A percentile compares a stretch with the other conserved stretches of the same genome.
Conservation (phyloP, 2,888 invertebrate species). For the Drosophila subquinaria region DNA sequence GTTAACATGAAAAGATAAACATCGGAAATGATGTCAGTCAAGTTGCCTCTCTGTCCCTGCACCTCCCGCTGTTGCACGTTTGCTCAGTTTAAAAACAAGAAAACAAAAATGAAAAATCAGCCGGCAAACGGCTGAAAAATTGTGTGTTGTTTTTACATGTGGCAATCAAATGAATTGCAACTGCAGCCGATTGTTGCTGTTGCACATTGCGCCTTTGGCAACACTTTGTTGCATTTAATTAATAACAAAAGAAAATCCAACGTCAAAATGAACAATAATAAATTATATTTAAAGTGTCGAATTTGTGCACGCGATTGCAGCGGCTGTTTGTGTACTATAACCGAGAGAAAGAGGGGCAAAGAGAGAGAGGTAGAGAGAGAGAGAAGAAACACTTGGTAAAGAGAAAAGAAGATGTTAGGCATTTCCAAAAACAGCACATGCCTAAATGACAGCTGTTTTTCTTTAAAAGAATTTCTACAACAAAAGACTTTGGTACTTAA, state of each 20-base stretch:
- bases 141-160: slow-evolving; percentile 50
- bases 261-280: slow-evolving; percentile 9
- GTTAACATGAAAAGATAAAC: slow-evolving; percentile 81
- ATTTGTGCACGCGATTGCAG: slow-evolving; percentile 57
- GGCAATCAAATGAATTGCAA: slow-evolving; percentile 65
- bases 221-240: slow-evolving; percentile 33
- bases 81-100: slow-evolving; percentile 16
- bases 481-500: neutral
- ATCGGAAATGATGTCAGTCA: slow-evolving; percentile 82
- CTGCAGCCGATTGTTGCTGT: slow-evolving; percentile 33
- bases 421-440: neutral
- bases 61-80: slow-evolving; percentile 11
- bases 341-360: neutral
- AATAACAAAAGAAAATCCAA: slow-evolving; percentile 39
- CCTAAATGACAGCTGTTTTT: slow-evolving; percentile 12
- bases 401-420: slow-evolving; percentile 5
- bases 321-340: neutral
- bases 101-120: slow-evolving; percentile 50
- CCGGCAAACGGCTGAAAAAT: slow-evolving; percentile 49
- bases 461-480: neutral
- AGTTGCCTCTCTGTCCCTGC: slow-evolving; percentile 33
- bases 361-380: slow-evolving; percentile 5
- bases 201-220: slow-evolving; percentile 27
- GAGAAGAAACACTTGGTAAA: neutral
- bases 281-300: slow-evolving; percentile 29